These are phyloP conservation scores for Tenthredo scrophulariae DNA, from an alignment of 2,888 invertebrate genomes.

Conservation along the genomic window DNA sequence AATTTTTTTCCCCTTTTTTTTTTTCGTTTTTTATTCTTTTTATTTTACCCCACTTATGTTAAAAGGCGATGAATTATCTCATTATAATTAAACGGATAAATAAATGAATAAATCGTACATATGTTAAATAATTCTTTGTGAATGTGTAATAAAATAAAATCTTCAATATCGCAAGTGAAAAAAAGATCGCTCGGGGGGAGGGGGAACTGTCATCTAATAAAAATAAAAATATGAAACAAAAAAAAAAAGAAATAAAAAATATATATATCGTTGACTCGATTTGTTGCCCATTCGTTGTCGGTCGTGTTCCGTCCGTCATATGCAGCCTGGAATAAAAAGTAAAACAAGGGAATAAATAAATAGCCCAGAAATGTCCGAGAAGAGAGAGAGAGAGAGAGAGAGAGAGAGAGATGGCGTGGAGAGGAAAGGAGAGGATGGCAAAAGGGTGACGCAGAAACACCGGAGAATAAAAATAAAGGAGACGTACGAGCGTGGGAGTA, in stretches of 20 bases:
- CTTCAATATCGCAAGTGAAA: background rate
- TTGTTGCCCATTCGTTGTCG: background rate
- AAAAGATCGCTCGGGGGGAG: too few relatives aligned
- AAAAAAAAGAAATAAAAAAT: too few relatives aligned
- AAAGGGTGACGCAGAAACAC: constrained; percentile 38
- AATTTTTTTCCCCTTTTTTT: background rate
- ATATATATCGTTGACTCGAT: background rate
- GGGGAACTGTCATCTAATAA: background rate
- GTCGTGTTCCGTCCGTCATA: background rate
- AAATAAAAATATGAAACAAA: background rate
- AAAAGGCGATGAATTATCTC: background rate
- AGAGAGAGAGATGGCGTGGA: background rate
- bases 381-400: background rate
- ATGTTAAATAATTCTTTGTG: background rate
- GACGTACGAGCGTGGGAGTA: constrained; percentile 55
- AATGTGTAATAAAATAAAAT: background rate
- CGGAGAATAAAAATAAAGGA: constrained; percentile 50
- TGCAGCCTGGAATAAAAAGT: background rate
- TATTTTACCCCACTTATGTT: background rate
- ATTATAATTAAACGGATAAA: background rate
- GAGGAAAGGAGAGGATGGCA: background rate
- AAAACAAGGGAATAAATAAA: background rate
- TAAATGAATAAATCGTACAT: background rate
- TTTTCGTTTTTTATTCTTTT: background rate
- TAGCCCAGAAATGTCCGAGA: constrained; percentile 35